Evolutionary conservation across 2,888 invertebrate species (phyloP), one percentile per base, ranked within the genome.

Genomic region (Ariolimax columbianus): DNA sequence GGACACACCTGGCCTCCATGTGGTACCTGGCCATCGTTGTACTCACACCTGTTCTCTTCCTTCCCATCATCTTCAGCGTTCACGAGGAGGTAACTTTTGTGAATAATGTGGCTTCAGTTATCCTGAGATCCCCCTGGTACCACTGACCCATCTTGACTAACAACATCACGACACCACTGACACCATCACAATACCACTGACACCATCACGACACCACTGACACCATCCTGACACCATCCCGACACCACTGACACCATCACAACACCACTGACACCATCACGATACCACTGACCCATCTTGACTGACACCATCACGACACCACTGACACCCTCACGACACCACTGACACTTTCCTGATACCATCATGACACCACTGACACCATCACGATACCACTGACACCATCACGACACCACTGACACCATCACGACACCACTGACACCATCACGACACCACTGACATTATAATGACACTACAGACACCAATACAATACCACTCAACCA

Each of bases 1-100:
- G 40, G 3, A 4, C 77, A 30, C 83, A 83, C 51, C 47, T 77
- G 30, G 1, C 17, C 14, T 81, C 81, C 4, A 51, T 81, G 81
- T 72, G 81, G 81, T 81, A 72, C 55, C 33, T 77, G 19, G 51
- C n/a, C n/a, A 55, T 83, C 43, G 51, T 83, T 26, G 43, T 83
- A 38, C 1, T 68, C 17, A 70, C 73, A 0, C 55, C 59, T 30
- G 36, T 77, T n/a, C 6, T 83, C 33, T n/a, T 47, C 30, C 59
- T 77, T 14, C 66, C 73, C 0, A 47, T 78, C n/a, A 43, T 83
- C 4, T 66, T 77, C 33, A 30, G 19, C 9, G 70, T 83, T 55
- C 59, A 63, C n/a, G 40, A 63, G 2, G 0, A 63, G 63, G 66
- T 78, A 38, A 78, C 1, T 38, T 4, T 78, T 1, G 7, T 11